phyloP scores from a whole-genome alignment of 2,113 vertebrate genomes.

The Otolemur garnettii region DNA sequence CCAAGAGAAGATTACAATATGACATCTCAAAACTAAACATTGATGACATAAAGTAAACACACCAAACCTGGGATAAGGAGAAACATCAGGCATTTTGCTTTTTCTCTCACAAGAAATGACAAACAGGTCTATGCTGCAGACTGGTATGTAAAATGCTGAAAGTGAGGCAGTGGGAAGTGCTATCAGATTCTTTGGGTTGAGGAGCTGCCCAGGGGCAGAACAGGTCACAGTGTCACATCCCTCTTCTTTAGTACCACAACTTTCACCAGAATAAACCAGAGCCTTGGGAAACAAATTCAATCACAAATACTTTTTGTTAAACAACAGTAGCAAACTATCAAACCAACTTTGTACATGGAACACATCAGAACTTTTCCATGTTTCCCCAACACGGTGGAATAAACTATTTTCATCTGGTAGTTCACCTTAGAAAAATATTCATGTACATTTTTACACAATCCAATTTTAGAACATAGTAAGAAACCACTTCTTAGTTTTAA shows the following conservation, averaged over 20 bases:
- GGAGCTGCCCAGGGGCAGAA: slow-evolving; percentile 27
- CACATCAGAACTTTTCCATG: slow-evolving; percentile 38
- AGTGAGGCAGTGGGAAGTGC: slow-evolving; percentile 41
- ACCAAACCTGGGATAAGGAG: not conserved
- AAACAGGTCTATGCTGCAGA: not conserved
- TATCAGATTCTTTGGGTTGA: not conserved
- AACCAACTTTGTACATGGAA: slow-evolving; percentile 23
- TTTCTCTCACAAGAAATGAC: not conserved
- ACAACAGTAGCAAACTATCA: not conserved
- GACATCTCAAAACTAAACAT: slow-evolving; percentile 50
- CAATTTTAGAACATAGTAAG: not conserved
- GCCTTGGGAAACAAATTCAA: slow-evolving; percentile 46
- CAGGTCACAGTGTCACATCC: not conserved
- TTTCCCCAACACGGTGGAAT: slow-evolving; percentile 29
- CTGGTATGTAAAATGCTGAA: not conserved
- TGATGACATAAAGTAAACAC: slow-evolving; percentile 50
- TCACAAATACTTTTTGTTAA: slow-evolving; percentile 31
- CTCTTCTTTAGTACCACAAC: slow-evolving; percentile 21
- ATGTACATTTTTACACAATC: not conserved
- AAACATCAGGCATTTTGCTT: slow-evolving; percentile 1
- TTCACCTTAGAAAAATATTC: slow-evolving; percentile 57
- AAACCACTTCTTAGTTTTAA: slow-evolving; percentile 39
- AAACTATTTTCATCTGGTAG: slow-evolving; percentile 49
- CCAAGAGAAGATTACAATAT: not conserved
- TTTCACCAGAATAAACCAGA: slow-evolving; percentile 58